Evolutionary conservation across 2,797 vertebrate genomes (phyloP), one percentile per base, ranked within the genome.

Genomic region (Arctocebus calabarensis): DNA sequence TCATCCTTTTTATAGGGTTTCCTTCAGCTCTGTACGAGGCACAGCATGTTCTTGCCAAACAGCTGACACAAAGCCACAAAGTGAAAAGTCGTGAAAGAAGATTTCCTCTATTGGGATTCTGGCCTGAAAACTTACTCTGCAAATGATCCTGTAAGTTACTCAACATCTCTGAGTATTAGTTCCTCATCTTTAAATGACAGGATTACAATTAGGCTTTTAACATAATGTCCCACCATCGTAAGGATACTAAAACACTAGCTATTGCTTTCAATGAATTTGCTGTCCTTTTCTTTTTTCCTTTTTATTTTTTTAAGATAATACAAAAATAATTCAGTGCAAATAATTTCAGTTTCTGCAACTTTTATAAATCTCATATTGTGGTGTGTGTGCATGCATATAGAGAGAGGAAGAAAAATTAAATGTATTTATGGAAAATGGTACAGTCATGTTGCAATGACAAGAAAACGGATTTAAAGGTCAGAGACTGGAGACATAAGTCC

Each of bases 401-500:
- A 83, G 11, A 43, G 25, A 83, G 11, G 19, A 62, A 68, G 27
- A 85, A 93, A 83, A 94, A 88, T 94, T 94, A 95, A 96, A 96
- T 88, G 64, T 68, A 25, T 79, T 48, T 95, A 64, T 96, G 45
- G 92, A 88, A 94, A 96, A 94, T 94, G 84, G 74, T n/a, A 84
- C 45, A 94, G 88, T 85, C 79, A 81, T 95, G 84, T 78, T 87
- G 57, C 16, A 52, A n/a, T 88, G 84, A 95, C n/a, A 73, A 90
- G 92, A 97, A 97, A 96, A 78, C 0, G 1, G 40, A 8, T 77
- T 98, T 94, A 94, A 97, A 94, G 88, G 92, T 95, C 52, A 96
- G 92, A 97, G 87, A 96, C 97, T 92, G 92, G 97, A 97, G 97
- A 78, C 75, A 64, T 97, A 61, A 91, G 75, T 79, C 91, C 74